Base-by-base conservation (phyloP, 2,797 vertebrate genomes). In the Podarcis lilfordi region DNA sequence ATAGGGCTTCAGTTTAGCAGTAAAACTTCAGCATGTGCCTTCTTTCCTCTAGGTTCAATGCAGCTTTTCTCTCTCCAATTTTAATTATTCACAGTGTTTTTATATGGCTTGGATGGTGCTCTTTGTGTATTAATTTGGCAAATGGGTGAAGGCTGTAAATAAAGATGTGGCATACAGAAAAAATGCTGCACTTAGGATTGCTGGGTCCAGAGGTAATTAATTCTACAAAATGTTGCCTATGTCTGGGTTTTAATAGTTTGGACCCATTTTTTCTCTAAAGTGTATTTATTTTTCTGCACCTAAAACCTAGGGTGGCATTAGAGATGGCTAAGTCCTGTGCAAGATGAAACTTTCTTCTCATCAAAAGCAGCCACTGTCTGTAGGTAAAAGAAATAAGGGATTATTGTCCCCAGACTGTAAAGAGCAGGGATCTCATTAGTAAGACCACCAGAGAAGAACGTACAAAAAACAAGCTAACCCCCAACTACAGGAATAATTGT, bases 391-490 rank as follows among this genome's bases (percentile, higher is more conserved):
- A 40, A 87, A 82, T 43, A 61, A 72, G 6, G 15, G 11, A 50
- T 68, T 82, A 55, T 69, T 86, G 40, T 50, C 32, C 59, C 43
- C 64, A 37, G 43, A 69, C 64, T 69, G 64, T 6, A 79, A 32
- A 61, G 45, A 71, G 25, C 23, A 77, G 23, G 45, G 17, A 83
- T 64, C 64, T 78, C 80, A 78, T 55, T 83, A 83, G 64, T 25
- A n/a, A 66, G 80, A 83, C 74, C 74, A 55, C 74, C 74, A 40
- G 77, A 80, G 85, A 79, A 86, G 85, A 71, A 86, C 25, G 21
- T 17, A 55, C 6, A 80, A 71, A 15, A 71, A 86, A 86, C 69
- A 43, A 55, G 50, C 50, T 55, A 55, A 55, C 50, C 50, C 4
- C 19, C 35, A 13, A 76, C 29, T 37, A 55, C 8, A 50, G 45